Percentiles rank a stretch among this genome's conserved stretches.
phyloP scores from a whole-genome alignment of 1,140 invertebrate genomes.

The Euura lappo region DNA sequence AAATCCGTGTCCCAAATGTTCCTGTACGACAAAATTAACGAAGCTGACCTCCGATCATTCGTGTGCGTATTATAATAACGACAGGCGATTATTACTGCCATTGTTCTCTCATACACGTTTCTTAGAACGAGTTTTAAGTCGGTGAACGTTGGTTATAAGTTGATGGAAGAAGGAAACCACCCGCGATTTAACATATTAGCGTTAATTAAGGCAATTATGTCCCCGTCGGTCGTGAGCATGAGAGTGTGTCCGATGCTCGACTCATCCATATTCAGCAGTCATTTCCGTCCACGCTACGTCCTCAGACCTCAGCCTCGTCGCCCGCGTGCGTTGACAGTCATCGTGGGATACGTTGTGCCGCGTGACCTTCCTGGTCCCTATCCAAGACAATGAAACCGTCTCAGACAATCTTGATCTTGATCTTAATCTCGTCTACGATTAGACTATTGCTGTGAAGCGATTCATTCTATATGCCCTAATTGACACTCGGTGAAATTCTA shows the following conservation, averaged over 20 bases:
- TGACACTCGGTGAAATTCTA: no score
- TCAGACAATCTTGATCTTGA: not conserved
- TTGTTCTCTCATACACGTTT: not conserved
- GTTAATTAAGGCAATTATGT: constrained; percentile 62
- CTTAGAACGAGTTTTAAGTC: not conserved
- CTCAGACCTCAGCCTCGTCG: not conserved
- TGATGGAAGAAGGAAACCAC: constrained; percentile 49
- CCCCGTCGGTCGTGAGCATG: constrained; percentile 53
- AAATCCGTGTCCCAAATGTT: no score
- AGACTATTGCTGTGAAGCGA: no score
- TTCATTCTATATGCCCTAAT: no score
- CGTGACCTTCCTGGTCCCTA: not conserved
- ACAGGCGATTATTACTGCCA: not conserved
- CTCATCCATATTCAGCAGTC: constrained; percentile 59
- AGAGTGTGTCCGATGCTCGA: constrained; percentile 54
- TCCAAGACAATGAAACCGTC: not conserved
- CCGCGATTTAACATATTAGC: constrained; percentile 60
- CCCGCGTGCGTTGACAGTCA: constrained; percentile 49
- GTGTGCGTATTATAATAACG: not conserved
- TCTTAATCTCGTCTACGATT: no score
- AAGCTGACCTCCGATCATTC: no score
- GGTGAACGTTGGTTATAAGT: not conserved
- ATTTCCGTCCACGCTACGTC: constrained; percentile 43
- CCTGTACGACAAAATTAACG: no score
- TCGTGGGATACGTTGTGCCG: constrained; percentile 10